Evolutionary conservation across 2,797 vertebrate species (phyloP), one percentile per base, ranked within the genome.

Genomic region (Lepus oiostolus): DNA sequence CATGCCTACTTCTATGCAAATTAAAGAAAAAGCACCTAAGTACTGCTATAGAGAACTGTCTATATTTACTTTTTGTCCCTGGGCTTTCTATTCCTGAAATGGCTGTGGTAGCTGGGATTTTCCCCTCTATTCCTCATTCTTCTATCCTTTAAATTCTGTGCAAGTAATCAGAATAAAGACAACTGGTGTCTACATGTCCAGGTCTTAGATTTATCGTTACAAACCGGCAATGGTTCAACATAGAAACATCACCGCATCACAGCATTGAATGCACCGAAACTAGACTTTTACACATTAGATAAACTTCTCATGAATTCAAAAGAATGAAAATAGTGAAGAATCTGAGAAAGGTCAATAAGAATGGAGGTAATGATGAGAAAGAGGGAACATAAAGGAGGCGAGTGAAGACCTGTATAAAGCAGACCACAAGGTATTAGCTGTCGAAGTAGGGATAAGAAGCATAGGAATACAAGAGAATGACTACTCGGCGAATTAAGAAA

Each of bases 321-420:
- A 84, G 13, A 24, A 74, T 68, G n/a, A 65, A 83, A 81, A 50
- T 87, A 50, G 81, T 81, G 52, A 10, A 82, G 32, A 87, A 74
- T 80, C 11, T 58, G n/a, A 82, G 22, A 89, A 42, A 85, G 12
- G 38, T 63, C 19, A 72, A 10, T 76, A 79, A 22, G 17, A 93
- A 11, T 82, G 7, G 47, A 67, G 90, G 88, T 58, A 80, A 92
- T 88, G 50, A 85, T 42, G 30, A 42, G 35, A 88, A 86, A 85
- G 4, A 65, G 7, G 4, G 47, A 82, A 68, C 13, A n/a, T 32
- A 72, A 62, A 28, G 10, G 80, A 32, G 24, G 24, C 42, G 16
- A 77, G 19, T 82, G 17, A 50, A 92, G 35, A 52, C 28, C 50
- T 38, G 52, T 16, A 10, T 47, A 76, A 96, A 80, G 71, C 2